phyloP scores from a whole-genome alignment of 1,140 invertebrate genomes.

The Trinorchestia longiramus region DNA sequence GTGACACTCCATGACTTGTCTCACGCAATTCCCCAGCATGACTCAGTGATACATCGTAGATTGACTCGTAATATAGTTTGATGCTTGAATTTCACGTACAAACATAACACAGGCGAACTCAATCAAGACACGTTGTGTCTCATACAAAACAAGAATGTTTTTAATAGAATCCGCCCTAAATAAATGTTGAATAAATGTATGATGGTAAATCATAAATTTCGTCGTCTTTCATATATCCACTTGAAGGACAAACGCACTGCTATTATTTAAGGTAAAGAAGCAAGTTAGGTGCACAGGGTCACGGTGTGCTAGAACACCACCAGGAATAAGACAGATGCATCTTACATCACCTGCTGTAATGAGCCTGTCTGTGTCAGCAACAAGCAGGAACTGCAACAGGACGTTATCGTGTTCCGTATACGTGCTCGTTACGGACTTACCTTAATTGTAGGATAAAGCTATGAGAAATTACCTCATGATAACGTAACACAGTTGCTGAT shows the following conservation, averaged over 20 bases:
- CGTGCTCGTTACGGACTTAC: not conserved
- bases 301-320: no score
- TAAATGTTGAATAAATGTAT: no score
- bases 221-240: no score
- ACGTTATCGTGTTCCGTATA: not conserved
- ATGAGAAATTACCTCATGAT: not conserved
- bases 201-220: no score
- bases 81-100: not conserved
- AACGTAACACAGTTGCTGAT: not conserved
- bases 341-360: not conserved
- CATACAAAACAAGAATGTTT: not conserved
- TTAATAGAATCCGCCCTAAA: no score
- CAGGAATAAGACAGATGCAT: not conserved
- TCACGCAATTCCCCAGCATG: not conserved
- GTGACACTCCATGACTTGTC: not conserved
- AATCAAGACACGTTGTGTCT: not conserved
- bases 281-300: no score
- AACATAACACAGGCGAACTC: not conserved
- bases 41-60: not conserved
- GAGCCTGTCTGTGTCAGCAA: not conserved
- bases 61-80: not conserved
- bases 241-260: no score
- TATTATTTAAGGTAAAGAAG: no score
- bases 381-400: not conserved
- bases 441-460: not conserved